Evolutionary conservation across 2,888 invertebrate genomes (phyloP), one percentile per base, ranked within the genome.

Genomic region (Synergus umbraculus): DNA sequence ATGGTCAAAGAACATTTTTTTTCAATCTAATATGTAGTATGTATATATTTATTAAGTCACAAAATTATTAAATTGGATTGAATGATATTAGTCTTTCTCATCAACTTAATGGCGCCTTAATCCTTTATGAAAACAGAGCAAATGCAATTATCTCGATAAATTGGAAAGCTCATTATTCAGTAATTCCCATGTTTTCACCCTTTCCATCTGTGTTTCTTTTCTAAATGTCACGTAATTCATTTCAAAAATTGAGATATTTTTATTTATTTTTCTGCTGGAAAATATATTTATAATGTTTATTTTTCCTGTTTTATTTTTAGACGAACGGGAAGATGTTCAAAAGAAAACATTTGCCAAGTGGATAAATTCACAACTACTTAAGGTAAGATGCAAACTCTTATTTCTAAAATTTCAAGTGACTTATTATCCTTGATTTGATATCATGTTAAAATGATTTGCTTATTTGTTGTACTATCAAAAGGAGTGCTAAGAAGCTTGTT

Each of bases 331-430:
- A 93, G 98, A 98, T 92, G 96, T 98, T 79, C 98, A 98, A 92
- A 98, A 97, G 94, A 97, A 97, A 93, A 98, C 98, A 0, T 98
- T 98, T 92, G 96, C 97, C 81, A 97, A 98, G 94, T 97, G 97
- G 97, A 96, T 97, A 89, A 97, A 97, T 92, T 96, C 97, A 49
- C 97, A 98, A 92, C 93, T 98, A 78, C 94, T 95, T 63, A 97
- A 97, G 94, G 97, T 96, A 92, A 90, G 88, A 78, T 9, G 5
- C 12, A 67, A 63, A 22, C 54, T 79, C 80, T 79, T 63, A 64
- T 22, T 9, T 58, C 29, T 13, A 66, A 66, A 44, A 8, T 9
- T n/a, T 41, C 54, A 18, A 13, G 18, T 58, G 9, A n/a, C 41
- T 13, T n/a, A 63, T 41, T 63, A 3, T 29, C 29, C 9, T 15